Percentiles rank a stretch among this genome's conserved stretches.
Evolutionary conservation across 2,797 vertebrate species (phyloP).

Genomic region (Darevskia mixta): DNA sequence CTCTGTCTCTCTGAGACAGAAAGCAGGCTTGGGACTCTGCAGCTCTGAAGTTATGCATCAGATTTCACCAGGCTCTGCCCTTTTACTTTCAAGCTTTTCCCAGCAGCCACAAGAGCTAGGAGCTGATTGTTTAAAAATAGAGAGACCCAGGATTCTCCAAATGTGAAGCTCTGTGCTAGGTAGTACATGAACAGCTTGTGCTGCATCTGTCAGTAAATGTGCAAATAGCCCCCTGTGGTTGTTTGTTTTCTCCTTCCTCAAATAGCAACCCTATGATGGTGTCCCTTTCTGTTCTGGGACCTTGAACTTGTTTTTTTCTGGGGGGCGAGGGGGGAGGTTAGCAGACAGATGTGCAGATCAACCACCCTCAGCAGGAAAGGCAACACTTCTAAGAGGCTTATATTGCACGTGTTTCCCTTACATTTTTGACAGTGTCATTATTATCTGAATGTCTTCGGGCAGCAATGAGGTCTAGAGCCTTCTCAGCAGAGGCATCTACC

Average conservation of each 20-base stretch:
- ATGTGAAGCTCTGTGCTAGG: neutral
- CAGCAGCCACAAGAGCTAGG: neutral
- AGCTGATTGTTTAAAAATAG: neutral
- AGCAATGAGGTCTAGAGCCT: neutral
- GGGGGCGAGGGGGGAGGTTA: neutral
- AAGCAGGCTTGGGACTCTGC: neutral
- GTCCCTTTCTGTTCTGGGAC: neutral
- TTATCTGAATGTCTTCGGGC: neutral
- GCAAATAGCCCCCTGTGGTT: neutral
- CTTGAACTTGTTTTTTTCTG: neutral
- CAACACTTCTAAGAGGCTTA: neutral
- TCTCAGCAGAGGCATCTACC: neutral
- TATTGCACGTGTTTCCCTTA: neutral
- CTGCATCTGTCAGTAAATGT: neutral
- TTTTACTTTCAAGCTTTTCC: neutral
- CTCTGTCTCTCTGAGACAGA: neutral
- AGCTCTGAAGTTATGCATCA: neutral
- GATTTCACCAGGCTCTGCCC: neutral
- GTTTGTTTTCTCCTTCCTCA: neutral
- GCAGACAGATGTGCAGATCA: no score
- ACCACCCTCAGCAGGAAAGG: neutral
- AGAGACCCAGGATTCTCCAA: neutral
- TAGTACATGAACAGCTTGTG: neutral
- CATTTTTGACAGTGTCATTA: neutral
- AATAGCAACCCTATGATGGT: neutral